Conservation (phyloP, 2,113 vertebrate species). For the Poecilia latipinna region DNA sequence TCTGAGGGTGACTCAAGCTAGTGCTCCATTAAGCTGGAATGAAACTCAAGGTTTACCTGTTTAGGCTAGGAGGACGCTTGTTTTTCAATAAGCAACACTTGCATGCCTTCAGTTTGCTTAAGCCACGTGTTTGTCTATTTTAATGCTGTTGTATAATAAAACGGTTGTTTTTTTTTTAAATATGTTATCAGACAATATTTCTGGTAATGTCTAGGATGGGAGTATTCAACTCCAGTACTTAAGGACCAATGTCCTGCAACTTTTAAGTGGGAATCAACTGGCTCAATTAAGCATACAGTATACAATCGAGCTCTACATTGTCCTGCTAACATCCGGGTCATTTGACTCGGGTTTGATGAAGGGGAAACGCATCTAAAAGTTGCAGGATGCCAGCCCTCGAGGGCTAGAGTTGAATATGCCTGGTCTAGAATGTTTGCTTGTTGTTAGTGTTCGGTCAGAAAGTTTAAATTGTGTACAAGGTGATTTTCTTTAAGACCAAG, state of each 20-base stretch:
- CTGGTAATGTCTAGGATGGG: conserved; percentile 37
- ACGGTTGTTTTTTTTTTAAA: too few relatives aligned
- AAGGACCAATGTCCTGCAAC: too few relatives aligned
- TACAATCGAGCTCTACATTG: too few relatives aligned
- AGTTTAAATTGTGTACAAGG: not conserved
- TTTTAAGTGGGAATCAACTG: too few relatives aligned
- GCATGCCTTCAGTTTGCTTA: not conserved
- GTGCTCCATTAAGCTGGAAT: conserved; percentile 28
- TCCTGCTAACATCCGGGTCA: too few relatives aligned
- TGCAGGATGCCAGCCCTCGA: too few relatives aligned
- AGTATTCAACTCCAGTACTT: too few relatives aligned
- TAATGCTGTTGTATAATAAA: not conserved
- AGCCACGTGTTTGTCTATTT: not conserved
- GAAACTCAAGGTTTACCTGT: conserved; percentile 47
- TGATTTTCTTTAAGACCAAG: not conserved
- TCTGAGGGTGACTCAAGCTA: conserved; percentile 13
- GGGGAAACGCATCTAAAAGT: too few relatives aligned
- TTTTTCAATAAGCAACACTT: not conserved
- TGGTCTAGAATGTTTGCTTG: conserved; percentile 61
- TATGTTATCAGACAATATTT: not conserved
- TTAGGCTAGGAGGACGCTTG: conserved; percentile 7
- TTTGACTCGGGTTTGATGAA: too few relatives aligned
- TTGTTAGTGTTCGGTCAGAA: conserved; percentile 34
- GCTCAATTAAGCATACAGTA: too few relatives aligned
- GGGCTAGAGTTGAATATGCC: too few relatives aligned